These are phyloP conservation scores for Baronia brevicornis DNA, from an alignment of 2,888 invertebrate genomes.

Conservation along the genomic window DNA sequence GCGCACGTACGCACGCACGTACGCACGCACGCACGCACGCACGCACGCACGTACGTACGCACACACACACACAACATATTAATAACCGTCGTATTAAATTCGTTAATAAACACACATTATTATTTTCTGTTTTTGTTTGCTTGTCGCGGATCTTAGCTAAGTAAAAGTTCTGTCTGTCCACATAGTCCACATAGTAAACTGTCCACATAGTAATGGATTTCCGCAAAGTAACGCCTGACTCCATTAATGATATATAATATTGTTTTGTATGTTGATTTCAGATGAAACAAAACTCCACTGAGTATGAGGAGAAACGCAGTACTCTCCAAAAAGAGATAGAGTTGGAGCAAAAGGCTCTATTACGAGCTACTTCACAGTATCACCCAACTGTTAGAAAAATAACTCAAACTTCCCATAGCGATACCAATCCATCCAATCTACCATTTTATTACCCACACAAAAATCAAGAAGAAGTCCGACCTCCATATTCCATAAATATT, in stretches of 20 bases:
- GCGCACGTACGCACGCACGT: no score
- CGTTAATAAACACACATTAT: no score
- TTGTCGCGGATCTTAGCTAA: no score
- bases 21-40: no score
- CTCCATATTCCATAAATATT: constrained; percentile 61
- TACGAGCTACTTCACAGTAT: constrained; percentile 24
- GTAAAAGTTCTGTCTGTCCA: no score
- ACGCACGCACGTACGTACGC: no score
- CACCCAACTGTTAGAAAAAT: constrained; percentile 24
- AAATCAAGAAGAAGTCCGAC: constrained; percentile 24
- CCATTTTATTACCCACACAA: constrained; percentile 56
- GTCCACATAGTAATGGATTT: no score
- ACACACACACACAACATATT: no score
- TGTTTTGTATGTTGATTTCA: constrained; percentile 29
- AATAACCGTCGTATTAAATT: no score
- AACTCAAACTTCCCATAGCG: constrained; percentile 33
- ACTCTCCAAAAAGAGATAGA: constrained; percentile 68
- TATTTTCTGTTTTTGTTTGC: no score
- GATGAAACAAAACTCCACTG: constrained; percentile 67
- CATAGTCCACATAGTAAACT: no score
- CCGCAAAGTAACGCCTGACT: background rate
- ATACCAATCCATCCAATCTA: constrained; percentile 35
- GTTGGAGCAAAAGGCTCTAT: constrained; percentile 38
- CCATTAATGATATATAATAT: background rate
- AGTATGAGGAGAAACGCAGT: constrained; percentile 61